Evolutionary conservation across 2,113 vertebrate species (phyloP).

Genomic region (Rattus norvegicus): GRCr8 NC_086034.1:5800501-5801000

Average conservation of each 20-base stretch:
- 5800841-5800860: background rate
- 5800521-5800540: background rate
- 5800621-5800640: constrained; percentile 12
- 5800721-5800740: background rate
- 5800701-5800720: background rate
- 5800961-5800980: background rate
- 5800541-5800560: background rate
- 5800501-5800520: background rate
- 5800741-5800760: background rate
- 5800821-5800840: background rate
- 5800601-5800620: background rate
- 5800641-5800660: constrained; percentile 6
- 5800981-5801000: background rate
- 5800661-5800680: background rate
- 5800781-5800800: background rate
- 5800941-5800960: background rate
- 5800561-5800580: background rate
- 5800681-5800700: background rate
- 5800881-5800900: background rate
- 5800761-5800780: background rate
- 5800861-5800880: background rate
- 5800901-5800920: background rate
- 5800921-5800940: background rate
- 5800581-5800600: background rate
- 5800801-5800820: background rate